These are phyloP conservation scores for Clivina fossor DNA, from an alignment of 2,888 invertebrate genomes.

Conservation along the genomic window DNA sequence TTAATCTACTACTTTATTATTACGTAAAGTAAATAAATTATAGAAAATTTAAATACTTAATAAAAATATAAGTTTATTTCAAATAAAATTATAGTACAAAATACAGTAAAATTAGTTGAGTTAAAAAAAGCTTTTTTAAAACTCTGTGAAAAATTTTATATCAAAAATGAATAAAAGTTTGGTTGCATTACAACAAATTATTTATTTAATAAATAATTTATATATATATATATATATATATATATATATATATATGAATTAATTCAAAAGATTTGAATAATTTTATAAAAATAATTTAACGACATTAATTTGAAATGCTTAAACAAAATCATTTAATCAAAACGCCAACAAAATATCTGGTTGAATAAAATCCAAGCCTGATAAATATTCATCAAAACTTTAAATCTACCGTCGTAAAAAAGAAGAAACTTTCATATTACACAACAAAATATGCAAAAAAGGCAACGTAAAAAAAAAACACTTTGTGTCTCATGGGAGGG, in stretches of 20 bases:
- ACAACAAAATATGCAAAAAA: conserved; percentile 39
- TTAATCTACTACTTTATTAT: too few species aligned
- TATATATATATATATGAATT: background rate
- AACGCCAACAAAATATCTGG: conserved; percentile 11
- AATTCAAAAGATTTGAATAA: background rate
- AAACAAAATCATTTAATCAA: conserved; percentile 6
- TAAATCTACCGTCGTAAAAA: conserved; percentile 35
- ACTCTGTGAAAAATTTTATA: too few species aligned
- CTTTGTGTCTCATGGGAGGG: too few species aligned
- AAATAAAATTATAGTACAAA: too few species aligned
- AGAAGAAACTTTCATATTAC: conserved; percentile 28
- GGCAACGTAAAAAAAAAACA: conserved; percentile 36
- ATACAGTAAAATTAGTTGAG: too few species aligned
- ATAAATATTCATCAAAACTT: conserved; percentile 40
- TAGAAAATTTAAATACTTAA: too few species aligned
- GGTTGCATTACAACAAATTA: background rate
- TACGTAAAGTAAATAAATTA: too few species aligned
- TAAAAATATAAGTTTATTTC: too few species aligned
- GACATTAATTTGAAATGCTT: background rate
- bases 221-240: background rate
- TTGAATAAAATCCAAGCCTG: conserved; percentile 25
- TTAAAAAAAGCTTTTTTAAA: too few species aligned
- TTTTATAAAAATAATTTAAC: background rate
- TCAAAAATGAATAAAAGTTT: too few species aligned
- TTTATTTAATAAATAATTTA: background rate